These are phyloP conservation scores for Synergus laeviventris DNA, from an alignment of 2,888 invertebrate species.

Conservation along the genomic window DNA sequence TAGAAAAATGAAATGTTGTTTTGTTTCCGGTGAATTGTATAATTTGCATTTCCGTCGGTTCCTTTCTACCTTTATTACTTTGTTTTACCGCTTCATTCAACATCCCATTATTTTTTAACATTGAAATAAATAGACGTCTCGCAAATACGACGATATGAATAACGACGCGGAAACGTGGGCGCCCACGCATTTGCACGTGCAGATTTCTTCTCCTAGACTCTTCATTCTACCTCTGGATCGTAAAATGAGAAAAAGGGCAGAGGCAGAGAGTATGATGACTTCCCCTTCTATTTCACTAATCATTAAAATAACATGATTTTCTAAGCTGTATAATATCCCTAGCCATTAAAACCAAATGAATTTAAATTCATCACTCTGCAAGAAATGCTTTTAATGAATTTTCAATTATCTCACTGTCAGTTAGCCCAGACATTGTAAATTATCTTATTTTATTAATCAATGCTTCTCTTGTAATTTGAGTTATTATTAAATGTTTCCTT, in stretches of 20 bases:
- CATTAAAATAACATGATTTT: slow-evolving; percentile 1
- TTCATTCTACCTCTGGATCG: slow-evolving; percentile 20
- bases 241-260: slow-evolving; percentile 17
- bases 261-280: slow-evolving; percentile 15
- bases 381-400: not conserved
- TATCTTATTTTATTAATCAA: not conserved
- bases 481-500: not conserved
- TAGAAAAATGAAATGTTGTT: not conserved
- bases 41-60: slow-evolving; percentile 2
- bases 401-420: not conserved
- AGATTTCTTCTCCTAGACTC: slow-evolving; percentile 16
- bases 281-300: slow-evolving; percentile 18
- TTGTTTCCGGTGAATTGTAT: not conserved
- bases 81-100: slow-evolving; percentile 34
- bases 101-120: slow-evolving; percentile 21
- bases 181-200: slow-evolving; percentile 33
- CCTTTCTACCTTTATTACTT: slow-evolving; percentile 17
- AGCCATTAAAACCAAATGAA: not conserved
- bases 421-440: not conserved
- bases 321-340: not conserved
- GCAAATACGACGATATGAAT: slow-evolving; percentile 25
- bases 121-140: slow-evolving; percentile 33
- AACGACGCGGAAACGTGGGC: slow-evolving; percentile 28
- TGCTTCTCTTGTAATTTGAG: not conserved
- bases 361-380: not conserved